Evolutionary conservation across 1,140 invertebrate species (phyloP).

Genomic region (Brachionus rotundiformis): DNA sequence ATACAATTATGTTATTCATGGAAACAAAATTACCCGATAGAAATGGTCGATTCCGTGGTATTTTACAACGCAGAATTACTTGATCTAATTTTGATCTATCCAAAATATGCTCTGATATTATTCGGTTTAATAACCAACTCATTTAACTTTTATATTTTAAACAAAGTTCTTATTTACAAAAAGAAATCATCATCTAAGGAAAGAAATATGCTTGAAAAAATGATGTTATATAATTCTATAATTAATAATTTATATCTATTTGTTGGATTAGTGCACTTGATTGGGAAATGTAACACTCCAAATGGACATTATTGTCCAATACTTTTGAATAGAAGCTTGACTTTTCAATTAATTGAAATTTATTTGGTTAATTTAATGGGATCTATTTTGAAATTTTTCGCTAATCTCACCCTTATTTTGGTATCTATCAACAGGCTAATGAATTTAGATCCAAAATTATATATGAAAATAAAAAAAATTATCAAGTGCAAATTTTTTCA

Average conservation of each 20-base stretch:
- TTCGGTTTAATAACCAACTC: not conserved
- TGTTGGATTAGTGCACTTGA: not conserved
- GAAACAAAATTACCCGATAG: not conserved
- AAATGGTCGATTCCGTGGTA: not conserved
- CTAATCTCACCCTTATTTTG: not conserved
- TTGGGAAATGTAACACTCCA: not conserved
- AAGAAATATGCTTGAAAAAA: not conserved
- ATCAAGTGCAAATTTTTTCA: not conserved
- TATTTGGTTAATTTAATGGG: not conserved
- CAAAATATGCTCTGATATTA: not conserved
- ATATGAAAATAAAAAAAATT: not conserved
- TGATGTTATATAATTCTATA: slow-evolving; percentile 12
- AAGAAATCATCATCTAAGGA: not conserved
- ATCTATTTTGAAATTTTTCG: not conserved
- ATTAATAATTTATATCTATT: not conserved
- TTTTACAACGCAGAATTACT: not conserved
- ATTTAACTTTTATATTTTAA: not conserved
- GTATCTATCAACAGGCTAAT: not conserved
- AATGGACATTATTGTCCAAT: not conserved
- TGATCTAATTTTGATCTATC: not conserved
- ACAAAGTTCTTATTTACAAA: not conserved
- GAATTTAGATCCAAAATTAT: not conserved
- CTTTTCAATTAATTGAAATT: slow-evolving; percentile 21
- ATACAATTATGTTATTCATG: not conserved
- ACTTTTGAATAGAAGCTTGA: not conserved